phyloP scores from a whole-genome alignment of 2,888 invertebrate genomes.

The Dasypolia templi region DNA sequence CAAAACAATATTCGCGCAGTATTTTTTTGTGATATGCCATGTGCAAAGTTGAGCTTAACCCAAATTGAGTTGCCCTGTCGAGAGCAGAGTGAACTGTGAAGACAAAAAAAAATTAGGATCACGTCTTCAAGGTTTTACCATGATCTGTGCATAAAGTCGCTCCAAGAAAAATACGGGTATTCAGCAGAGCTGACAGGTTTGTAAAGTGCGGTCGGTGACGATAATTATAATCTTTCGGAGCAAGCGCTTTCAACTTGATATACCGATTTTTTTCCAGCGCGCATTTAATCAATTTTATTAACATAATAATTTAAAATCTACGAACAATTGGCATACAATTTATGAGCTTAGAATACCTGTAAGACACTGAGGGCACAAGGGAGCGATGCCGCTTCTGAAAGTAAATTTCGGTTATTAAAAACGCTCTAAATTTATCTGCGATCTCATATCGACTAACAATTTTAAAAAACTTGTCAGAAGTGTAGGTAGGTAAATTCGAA shows the following conservation, averaged over 20 bases:
- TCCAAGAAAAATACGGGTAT: too few relatives aligned
- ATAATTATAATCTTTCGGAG: slow-evolving; percentile 7
- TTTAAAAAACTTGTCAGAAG: not conserved
- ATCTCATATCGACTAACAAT: not conserved
- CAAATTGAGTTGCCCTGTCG: not conserved
- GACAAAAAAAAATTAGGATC: not conserved
- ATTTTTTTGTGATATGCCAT: not conserved
- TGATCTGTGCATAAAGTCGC: too few relatives aligned
- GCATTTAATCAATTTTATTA: slow-evolving; percentile 19
- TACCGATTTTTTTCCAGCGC: slow-evolving; percentile 1
- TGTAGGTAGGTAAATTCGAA: not conserved
- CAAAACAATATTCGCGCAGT: not conserved
- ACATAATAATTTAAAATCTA: slow-evolving; percentile 18
- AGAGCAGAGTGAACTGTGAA: not conserved
- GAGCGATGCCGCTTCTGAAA: not conserved
- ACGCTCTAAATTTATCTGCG: not conserved
- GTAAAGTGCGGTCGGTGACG: not conserved
- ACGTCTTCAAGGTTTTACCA: not conserved
- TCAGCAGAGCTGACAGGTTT: slow-evolving; percentile 2
- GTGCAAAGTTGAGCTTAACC: not conserved
- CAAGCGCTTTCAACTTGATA: slow-evolving; percentile 11
- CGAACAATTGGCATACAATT: slow-evolving; percentile 25
- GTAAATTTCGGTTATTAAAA: not conserved
- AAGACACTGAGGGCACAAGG: not conserved
- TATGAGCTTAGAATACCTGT: slow-evolving; percentile 13